Evolutionary conservation across 2,888 invertebrate species (phyloP).

Genomic region (Diaperis boleti): DNA sequence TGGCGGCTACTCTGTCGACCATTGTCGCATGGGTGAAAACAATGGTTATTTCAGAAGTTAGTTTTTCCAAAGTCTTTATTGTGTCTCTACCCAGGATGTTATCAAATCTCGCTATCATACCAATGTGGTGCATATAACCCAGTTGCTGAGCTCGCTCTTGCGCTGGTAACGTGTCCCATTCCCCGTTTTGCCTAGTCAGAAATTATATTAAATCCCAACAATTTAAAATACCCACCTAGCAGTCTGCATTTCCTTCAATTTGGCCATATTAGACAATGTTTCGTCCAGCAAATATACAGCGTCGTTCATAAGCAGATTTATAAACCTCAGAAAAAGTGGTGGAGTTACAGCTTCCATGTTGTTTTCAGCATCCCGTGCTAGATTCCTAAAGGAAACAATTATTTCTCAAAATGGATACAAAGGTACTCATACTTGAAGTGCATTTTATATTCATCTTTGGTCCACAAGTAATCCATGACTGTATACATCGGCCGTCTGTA

Average conservation of each 20-base stretch:
- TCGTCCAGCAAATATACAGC: constrained; percentile 96
- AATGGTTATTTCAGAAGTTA: constrained; percentile 80
- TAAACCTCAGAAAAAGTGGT: constrained; percentile 92
- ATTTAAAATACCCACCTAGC: constrained; percentile 70
- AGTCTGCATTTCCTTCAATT: constrained; percentile 84
- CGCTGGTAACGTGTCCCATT: constrained; percentile 78
- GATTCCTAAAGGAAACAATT: constrained; percentile 67
- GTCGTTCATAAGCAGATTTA: constrained; percentile 97
- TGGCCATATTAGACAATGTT: constrained; percentile 89
- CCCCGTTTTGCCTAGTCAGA: constrained; percentile 73
- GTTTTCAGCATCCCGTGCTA: constrained; percentile 84
- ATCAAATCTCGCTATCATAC: constrained; percentile 90
- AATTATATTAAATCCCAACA: not conserved
- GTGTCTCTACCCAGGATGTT: constrained; percentile 93
- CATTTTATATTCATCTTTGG: constrained; percentile 80
- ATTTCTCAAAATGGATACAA: not conserved
- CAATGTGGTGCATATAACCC: constrained; percentile 78
- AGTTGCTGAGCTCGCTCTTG: constrained; percentile 83
- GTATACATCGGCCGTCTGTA: constrained; percentile 96
- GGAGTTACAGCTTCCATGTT: constrained; percentile 93
- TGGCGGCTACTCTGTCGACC: constrained; percentile 92
- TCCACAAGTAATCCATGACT: constrained; percentile 93
- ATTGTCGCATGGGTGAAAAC: constrained; percentile 93
- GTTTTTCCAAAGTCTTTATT: constrained; percentile 82
- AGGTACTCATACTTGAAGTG: constrained; percentile 75